These are phyloP conservation scores for Zaprionus ghesquierei DNA, from an alignment of 1,140 invertebrate species.

Conservation along the genomic window DNA sequence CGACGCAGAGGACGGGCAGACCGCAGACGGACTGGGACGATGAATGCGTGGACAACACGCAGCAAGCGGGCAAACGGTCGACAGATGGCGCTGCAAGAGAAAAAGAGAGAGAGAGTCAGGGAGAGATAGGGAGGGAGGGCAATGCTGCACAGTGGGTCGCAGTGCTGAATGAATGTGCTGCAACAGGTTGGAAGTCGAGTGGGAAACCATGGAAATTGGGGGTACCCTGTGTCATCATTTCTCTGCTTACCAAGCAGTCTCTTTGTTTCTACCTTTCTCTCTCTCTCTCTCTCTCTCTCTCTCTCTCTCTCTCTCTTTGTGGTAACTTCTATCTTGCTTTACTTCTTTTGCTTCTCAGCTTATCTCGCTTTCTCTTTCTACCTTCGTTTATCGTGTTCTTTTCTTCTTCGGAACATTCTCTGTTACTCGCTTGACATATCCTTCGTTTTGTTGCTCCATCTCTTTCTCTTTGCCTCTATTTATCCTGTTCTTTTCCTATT, in stretches of 20 bases:
- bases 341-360: too few relatives aligned
- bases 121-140: constrained; percentile 13
- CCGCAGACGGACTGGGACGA: constrained; percentile 11
- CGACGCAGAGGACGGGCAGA: constrained; percentile 11
- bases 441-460: too few relatives aligned
- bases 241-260: background rate
- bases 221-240: background rate
- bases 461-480: too few relatives aligned
- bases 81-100: background rate
- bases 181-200: background rate
- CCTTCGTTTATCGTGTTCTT: too few relatives aligned
- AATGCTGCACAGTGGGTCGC: constrained; percentile 14
- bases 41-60: constrained; percentile 41
- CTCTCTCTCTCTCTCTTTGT: background rate
- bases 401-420: too few relatives aligned
- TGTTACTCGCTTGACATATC: too few relatives aligned
- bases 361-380: too few relatives aligned
- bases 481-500: too few relatives aligned
- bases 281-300: background rate
- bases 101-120: constrained; percentile 6
- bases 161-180: background rate
- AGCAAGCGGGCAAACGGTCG: constrained; percentile 18
- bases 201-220: background rate
- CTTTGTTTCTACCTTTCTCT: background rate
- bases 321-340: background rate